Evolutionary conservation across 1,140 invertebrate species (phyloP).

Genomic region (Saccostrea echinata): DNA sequence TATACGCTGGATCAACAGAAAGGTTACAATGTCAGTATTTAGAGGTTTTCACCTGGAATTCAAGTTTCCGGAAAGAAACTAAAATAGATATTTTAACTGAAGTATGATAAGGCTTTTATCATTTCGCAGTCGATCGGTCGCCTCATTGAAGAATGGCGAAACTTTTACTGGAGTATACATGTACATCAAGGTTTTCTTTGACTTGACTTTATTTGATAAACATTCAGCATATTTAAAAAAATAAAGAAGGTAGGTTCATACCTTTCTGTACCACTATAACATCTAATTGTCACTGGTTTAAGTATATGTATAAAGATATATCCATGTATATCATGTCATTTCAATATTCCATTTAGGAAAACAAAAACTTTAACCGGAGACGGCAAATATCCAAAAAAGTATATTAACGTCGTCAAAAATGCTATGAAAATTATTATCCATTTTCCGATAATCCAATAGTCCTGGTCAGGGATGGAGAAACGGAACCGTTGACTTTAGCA

Average conservation of each 20-base stretch:
- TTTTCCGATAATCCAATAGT: constrained; percentile 30
- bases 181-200: background rate
- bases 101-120: background rate
- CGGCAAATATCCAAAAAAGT: background rate
- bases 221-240: background rate
- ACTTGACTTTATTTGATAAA: background rate
- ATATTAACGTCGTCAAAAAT: background rate
- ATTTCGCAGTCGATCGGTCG: background rate
- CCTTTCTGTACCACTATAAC: background rate
- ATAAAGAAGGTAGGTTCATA: background rate
- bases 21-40: background rate
- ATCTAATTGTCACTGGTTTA: background rate
- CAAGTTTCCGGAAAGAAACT: background rate
- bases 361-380: background rate
- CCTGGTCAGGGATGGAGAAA: constrained; percentile 2
- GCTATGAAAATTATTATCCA: background rate
- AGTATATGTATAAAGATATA: background rate
- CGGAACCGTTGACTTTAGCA: background rate
- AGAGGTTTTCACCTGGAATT: background rate
- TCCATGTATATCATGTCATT: background rate
- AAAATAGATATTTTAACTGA: background rate
- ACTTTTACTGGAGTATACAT: background rate
- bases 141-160: background rate
- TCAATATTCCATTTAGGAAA: background rate
- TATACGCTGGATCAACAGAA: background rate